Conservation (phyloP, 2,113 vertebrate genomes). For the Dissostichus mawsoni region DNA sequence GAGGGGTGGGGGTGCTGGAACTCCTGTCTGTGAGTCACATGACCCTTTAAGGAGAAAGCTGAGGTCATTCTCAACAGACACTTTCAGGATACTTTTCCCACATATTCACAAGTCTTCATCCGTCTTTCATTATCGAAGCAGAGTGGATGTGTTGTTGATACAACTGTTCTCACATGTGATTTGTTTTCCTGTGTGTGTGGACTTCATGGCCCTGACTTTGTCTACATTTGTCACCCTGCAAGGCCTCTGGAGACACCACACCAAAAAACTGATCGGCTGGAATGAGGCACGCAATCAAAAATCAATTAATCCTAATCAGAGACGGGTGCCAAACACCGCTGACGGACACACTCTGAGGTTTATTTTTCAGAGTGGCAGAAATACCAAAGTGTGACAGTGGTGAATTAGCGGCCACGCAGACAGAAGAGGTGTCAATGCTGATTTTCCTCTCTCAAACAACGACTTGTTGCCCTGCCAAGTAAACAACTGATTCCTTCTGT, state of each 20-base stretch:
- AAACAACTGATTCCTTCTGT: neutral
- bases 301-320: conserved; percentile 82
- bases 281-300: conserved; percentile 76
- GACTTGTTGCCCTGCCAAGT: conserved; percentile 5
- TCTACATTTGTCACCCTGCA: conserved; percentile 54
- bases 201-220: conserved; percentile 3
- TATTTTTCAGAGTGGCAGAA: conserved; percentile 44
- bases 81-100: conserved; percentile 11
- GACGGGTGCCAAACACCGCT: conserved; percentile 44
- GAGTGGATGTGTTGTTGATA: conserved; percentile 7
- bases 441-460: neutral
- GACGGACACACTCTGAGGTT: conserved; percentile 56
- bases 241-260: conserved; percentile 55
- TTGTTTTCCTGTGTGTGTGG: neutral
- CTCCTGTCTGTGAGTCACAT: conserved; percentile 23
- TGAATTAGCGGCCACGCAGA: neutral
- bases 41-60: conserved; percentile 2
- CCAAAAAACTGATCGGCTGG: conserved; percentile 59
- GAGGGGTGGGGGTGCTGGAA: neutral
- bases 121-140: conserved; percentile 25
- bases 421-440: conserved; percentile 23
- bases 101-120: conserved; percentile 10
- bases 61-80: neutral
- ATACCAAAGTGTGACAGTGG: conserved; percentile 9
- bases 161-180: neutral